Conservation (phyloP, 2,888 invertebrate genomes). For the Melikaiella ostensackeni region DNA sequence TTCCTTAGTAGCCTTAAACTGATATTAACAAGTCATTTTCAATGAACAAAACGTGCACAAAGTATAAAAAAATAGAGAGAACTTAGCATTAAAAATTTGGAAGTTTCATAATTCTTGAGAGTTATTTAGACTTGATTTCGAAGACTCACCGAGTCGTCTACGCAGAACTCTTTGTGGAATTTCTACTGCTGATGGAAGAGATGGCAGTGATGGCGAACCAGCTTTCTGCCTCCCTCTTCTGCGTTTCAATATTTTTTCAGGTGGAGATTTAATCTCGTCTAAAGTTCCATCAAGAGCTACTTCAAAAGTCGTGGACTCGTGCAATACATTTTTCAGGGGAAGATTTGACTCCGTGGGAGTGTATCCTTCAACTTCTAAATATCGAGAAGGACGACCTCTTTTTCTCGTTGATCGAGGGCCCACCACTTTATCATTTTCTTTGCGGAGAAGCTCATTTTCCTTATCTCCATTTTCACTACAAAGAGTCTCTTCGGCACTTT, state of each 20-base stretch:
- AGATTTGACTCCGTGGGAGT: background rate
- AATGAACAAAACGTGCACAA: too few species aligned
- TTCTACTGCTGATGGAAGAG: background rate
- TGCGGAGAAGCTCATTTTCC: constrained; percentile 5
- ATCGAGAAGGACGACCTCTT: constrained; percentile 18
- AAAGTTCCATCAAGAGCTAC: constrained; percentile 21
- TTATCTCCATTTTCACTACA: background rate
- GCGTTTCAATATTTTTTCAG: constrained; percentile 28
- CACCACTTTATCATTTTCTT: background rate
- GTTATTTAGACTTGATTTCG: background rate
- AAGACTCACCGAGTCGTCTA: background rate
- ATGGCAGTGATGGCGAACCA: background rate
- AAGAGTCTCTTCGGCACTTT: background rate
- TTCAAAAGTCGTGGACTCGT: constrained; percentile 20
- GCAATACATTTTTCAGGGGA: constrained; percentile 3
- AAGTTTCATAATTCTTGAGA: background rate
- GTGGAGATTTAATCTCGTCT: constrained; percentile 13
- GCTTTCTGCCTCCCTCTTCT: constrained; percentile 8
- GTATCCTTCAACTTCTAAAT: background rate
- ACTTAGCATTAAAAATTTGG: background rate
- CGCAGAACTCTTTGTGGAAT: constrained; percentile 22
- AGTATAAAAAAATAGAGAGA: too few species aligned
- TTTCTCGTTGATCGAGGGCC: background rate
- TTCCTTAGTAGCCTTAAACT: too few species aligned
- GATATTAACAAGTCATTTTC: too few species aligned